Base-by-base conservation (phyloP, 2,888 invertebrate genomes). In the Camptogramma bilineatum region DNA sequence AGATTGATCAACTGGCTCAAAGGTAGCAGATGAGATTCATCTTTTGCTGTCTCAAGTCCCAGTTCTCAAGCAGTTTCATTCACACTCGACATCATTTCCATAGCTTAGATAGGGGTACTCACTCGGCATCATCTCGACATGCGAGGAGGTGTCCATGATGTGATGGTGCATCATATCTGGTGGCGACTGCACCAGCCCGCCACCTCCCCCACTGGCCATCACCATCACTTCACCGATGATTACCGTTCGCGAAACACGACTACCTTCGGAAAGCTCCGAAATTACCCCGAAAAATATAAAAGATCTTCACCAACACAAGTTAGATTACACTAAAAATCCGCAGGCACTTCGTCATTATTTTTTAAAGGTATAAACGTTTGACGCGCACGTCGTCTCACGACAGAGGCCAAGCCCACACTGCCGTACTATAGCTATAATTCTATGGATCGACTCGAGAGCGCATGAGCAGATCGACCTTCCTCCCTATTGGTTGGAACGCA, bases 181-280 rank as follows among this genome's bases (percentile, higher is more conserved):
- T 89, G 93, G 93, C 90, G 93, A 92, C 91, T 93, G 92, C 72
- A 93, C 91, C 84, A 93, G 92, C 78, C 91, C 93, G 75, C 93
- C 92, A 88, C 91, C 91, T 51, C 89, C 89, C 9, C 90, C 88
- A 77, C 90, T 91, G 79, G 93, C 93, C 93, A 93, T 93, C 85
- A 93, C 93, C 92, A 93, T 93, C 84, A 82, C 91, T 87, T 78
- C 79, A 77, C 81, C 73, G 77, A 77, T 77, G 76, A 55, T 66
- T 55, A 58, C 59, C 58, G 62, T 50, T 48, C 80, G 80, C 76
- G 68, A 75, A 74, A 75, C 72, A 71, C 61, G 69, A 68, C 64
- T 65, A 72, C 34, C 54, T 69, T 18, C 50, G 61, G 54, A 54
- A 21, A 21, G 21, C 34, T 62, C 51, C 62, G 56, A 52, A 28